Conservation (phyloP, 2,888 invertebrate genomes). For the Trichacis sp. region DNA sequence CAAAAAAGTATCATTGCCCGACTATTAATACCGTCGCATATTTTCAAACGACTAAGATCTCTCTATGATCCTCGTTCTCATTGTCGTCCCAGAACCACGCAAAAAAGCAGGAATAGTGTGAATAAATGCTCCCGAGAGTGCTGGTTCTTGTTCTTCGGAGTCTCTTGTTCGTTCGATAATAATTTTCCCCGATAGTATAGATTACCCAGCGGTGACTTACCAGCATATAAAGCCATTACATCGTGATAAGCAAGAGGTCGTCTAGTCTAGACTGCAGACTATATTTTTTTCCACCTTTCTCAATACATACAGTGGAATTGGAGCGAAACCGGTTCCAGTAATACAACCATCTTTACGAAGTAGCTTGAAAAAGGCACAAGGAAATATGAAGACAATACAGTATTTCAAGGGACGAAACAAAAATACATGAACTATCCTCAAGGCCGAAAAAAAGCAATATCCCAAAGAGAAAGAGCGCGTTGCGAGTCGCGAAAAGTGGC, state of each 20-base stretch:
- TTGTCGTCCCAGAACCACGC: no score
- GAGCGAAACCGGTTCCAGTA: constrained; percentile 30
- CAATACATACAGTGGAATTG: constrained; percentile 34
- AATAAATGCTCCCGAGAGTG: constrained; percentile 15
- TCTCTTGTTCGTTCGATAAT: constrained; percentile 27
- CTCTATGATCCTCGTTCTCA: no score
- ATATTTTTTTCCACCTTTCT: constrained; percentile 36
- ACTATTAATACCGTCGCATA: no score
- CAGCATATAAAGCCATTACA: constrained; percentile 54
- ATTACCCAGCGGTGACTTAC: constrained; percentile 30
- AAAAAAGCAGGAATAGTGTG: constrained; percentile 17
- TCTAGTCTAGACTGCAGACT: constrained; percentile 57
- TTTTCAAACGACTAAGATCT: no score
- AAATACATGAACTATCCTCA: no score
- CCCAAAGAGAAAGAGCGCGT: no score
- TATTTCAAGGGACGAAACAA: neutral
- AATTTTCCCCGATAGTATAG: constrained; percentile 32
- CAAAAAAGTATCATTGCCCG: no score
- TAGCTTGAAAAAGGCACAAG: constrained; percentile 9
- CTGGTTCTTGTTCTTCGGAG: constrained; percentile 19
- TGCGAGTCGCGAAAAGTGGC: no score
- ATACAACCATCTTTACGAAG: constrained; percentile 17
- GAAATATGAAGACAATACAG: neutral
- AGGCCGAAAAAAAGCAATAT: no score
- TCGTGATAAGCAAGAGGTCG: constrained; percentile 59